Percentiles rank a stretch among this genome's conserved stretches.
Conservation (phyloP, 1,140 invertebrate species). For the Halesus radiatus region DNA sequence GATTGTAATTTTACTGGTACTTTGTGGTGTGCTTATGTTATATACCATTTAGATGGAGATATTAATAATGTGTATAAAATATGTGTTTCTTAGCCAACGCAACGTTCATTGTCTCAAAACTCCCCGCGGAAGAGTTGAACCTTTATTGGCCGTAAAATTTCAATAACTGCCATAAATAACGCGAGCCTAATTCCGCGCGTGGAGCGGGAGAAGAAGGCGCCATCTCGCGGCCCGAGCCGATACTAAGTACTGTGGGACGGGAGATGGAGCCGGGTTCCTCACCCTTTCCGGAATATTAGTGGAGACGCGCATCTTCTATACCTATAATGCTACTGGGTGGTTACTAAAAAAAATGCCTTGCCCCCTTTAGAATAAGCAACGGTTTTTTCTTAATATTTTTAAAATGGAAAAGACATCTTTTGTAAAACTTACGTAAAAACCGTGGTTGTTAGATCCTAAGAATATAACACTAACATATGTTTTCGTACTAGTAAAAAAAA, state of each 20-base stretch:
- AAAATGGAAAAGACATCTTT: too few species aligned
- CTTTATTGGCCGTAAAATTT: conserved; percentile 54
- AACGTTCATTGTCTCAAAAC: conserved; percentile 31
- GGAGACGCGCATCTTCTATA: conserved; percentile 15
- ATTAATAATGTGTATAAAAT: conserved; percentile 34
- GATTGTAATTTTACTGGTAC: neutral
- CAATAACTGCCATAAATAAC: conserved; percentile 58
- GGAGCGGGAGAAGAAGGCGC: conserved; percentile 25
- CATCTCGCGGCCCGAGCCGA: conserved; percentile 25
- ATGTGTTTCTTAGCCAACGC: conserved; percentile 17
- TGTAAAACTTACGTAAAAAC: too few species aligned
- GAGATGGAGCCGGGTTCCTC: conserved; percentile 3
- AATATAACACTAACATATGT: too few species aligned
- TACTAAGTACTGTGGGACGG: neutral
- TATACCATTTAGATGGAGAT: conserved; percentile 9
- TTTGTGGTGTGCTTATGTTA: neutral
- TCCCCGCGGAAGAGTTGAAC: conserved; percentile 39
- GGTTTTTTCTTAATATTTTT: too few species aligned
- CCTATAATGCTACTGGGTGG: too few species aligned
- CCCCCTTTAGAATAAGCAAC: too few species aligned
- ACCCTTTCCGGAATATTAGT: conserved; percentile 19
- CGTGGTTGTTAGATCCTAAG: too few species aligned
- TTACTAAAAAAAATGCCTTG: too few species aligned
- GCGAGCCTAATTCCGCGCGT: conserved; percentile 49
- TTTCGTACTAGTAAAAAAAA: too few species aligned